Evolutionary conservation across 2,888 invertebrate species (phyloP).

Genomic region (Melipona beecheii): DNA sequence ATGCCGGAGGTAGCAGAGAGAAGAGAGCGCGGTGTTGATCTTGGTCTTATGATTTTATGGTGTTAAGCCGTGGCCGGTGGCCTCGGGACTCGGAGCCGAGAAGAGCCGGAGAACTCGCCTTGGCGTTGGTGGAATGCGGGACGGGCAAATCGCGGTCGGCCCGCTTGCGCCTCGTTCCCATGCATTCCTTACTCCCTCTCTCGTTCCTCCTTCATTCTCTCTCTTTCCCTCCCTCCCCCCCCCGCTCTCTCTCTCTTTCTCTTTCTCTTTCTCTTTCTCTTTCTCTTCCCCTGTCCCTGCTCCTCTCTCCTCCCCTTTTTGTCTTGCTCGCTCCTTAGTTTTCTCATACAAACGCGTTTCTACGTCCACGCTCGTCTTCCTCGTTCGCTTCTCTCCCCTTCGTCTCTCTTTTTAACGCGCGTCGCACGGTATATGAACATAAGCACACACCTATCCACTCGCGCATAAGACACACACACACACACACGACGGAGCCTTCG

Average conservation of each 20-base stretch:
- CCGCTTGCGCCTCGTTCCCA: slow-evolving; percentile 81
- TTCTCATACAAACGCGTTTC: slow-evolving; percentile 51
- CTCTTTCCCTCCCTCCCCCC: slow-evolving; percentile 48
- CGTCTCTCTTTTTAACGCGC: slow-evolving; percentile 33
- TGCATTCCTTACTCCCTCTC: slow-evolving; percentile 78
- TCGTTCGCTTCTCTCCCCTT: slow-evolving; percentile 6
- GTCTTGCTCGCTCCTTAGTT: slow-evolving; percentile 48
- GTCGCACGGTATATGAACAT: slow-evolving; percentile 29
- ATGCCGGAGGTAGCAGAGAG: slow-evolving; percentile 18
- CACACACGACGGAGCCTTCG: not conserved
- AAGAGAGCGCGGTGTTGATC: slow-evolving; percentile 64
- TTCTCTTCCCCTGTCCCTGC: slow-evolving; percentile 33
- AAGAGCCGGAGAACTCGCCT: slow-evolving; percentile 73
- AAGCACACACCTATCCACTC: slow-evolving; percentile 31
- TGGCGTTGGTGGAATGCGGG: slow-evolving; percentile 83
- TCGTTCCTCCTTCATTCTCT: slow-evolving; percentile 54
- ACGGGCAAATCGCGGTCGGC: slow-evolving; percentile 84
- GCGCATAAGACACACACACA: slow-evolving; percentile 25
- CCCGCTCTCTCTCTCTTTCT: slow-evolving; percentile 42
- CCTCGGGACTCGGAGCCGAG: slow-evolving; percentile 75
- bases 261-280: slow-evolving; percentile 39
- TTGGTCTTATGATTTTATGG: slow-evolving; percentile 79
- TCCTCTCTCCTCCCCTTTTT: slow-evolving; percentile 48
- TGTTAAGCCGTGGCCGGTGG: slow-evolving; percentile 81
- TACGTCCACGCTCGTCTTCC: slow-evolving; percentile 50